Conservation (phyloP, 64 coral and sea anemone species). For the Exaiptasia diaphana region DNA sequence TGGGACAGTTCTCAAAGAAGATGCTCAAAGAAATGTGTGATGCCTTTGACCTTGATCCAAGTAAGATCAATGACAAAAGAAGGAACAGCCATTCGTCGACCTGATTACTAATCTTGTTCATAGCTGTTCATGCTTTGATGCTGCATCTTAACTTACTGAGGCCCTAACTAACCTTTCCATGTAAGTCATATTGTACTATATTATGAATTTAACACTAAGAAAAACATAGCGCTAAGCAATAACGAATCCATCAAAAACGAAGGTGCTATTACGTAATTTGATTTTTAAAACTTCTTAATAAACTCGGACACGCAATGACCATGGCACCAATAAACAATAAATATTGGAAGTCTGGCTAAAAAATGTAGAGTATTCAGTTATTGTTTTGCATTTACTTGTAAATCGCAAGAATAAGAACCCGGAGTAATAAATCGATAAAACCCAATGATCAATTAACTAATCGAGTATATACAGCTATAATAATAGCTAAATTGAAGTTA, state of each 20-base stretch:
- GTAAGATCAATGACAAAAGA: not conserved
- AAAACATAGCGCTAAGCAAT: conserved; percentile 1
- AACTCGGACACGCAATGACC: conserved; percentile 35
- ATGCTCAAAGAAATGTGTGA: not conserved
- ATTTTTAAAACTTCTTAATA: conserved; percentile 33
- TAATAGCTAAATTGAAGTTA: too few species aligned
- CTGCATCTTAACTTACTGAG: not conserved
- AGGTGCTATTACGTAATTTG: conserved; percentile 34
- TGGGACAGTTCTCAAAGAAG: conserved; percentile 14
- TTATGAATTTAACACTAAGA: not conserved
- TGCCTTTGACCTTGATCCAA: not conserved
- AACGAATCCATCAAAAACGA: conserved; percentile 35
- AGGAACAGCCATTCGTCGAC: not conserved
- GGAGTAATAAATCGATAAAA: not conserved
- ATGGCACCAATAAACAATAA: too few species aligned
- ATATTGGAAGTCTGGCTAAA: too few species aligned
- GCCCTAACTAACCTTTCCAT: not conserved
- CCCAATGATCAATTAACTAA: not conserved
- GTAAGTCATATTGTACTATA: not conserved
- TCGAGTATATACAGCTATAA: too few species aligned
- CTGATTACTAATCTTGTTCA: not conserved
- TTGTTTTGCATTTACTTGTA: not conserved
- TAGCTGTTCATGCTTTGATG: not conserved
- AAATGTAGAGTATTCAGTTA: not conserved
- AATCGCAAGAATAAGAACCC: not conserved